Evolutionary conservation across 2,797 vertebrate genomes (phyloP).

Genomic region (Eremophila alpestris): DNA sequence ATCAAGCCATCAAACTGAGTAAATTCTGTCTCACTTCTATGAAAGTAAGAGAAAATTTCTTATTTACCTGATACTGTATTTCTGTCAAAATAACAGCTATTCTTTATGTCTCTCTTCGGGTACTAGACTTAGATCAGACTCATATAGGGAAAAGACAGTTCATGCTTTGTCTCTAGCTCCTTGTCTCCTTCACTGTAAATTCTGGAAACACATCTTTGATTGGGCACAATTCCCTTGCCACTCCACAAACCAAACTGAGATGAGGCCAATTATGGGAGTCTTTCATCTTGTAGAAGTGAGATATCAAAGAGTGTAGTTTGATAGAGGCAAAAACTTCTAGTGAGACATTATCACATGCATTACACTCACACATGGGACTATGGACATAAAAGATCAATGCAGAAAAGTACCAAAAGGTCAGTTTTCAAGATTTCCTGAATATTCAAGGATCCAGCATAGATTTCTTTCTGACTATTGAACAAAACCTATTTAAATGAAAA

Average conservation of each 20-base stretch:
- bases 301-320: background rate
- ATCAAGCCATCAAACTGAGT: background rate
- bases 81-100: background rate
- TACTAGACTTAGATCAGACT: background rate
- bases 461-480: background rate
- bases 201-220: background rate
- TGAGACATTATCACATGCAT: background rate
- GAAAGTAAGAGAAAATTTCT: background rate
- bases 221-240: background rate
- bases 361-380: background rate
- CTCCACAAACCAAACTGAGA: background rate
- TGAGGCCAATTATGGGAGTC: background rate
- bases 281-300: background rate
- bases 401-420: background rate
- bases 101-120: background rate
- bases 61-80: background rate
- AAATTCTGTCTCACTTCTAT: background rate
- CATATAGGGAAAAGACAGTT: background rate
- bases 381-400: background rate
- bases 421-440: slow-evolving; percentile 20
- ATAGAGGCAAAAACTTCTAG: slow-evolving; percentile 1
- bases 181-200: background rate
- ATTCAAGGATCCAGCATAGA: background rate
- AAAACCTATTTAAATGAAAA: background rate
- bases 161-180: background rate